A percentile compares a stretch with the other conserved stretches of the same genome.
phyloP scores from a whole-genome alignment of 1,140 invertebrate species.

The Helicoverpa armigera region DNA sequence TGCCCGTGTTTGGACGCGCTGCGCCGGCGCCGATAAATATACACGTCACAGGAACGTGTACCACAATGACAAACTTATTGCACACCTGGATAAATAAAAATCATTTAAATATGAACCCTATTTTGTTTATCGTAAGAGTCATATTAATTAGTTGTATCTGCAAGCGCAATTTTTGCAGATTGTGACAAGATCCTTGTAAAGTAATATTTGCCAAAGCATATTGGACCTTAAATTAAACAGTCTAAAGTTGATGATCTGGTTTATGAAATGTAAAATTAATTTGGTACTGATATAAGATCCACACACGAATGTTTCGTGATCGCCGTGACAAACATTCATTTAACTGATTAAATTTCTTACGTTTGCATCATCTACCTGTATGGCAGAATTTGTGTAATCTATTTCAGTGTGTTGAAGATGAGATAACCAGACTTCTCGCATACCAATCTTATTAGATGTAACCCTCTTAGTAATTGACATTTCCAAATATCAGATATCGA shows the following conservation, averaged over 20 bases:
- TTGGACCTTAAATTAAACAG: not conserved
- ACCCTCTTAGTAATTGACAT: too few species aligned
- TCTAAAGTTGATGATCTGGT: conserved; percentile 24
- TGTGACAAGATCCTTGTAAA: conserved; percentile 42
- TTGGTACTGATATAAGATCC: conserved; percentile 51
- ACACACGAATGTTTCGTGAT: conserved; percentile 64
- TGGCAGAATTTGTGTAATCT: conserved; percentile 6
- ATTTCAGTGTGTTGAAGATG: not conserved
- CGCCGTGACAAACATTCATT: conserved; percentile 67
- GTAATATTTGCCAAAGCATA: conserved; percentile 27
- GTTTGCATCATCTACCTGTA: conserved; percentile 37
- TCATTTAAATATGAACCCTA: conserved; percentile 36
- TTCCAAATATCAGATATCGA: not conserved
- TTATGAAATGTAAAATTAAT: conserved; percentile 4
- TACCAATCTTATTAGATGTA: too few species aligned
- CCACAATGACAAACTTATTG: conserved; percentile 50
- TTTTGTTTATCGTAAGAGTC: not conserved
- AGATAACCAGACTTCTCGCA: not conserved
- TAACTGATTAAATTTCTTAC: conserved; percentile 60
- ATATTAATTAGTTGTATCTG: not conserved
- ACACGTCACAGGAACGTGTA: conserved; percentile 77
- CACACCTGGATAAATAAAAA: conserved; percentile 39
- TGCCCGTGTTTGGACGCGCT: conserved; percentile 73
- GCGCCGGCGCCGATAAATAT: conserved; percentile 79
- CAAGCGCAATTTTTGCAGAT: not conserved